Evolutionary conservation across 1,140 invertebrate genomes (phyloP).

Genomic region (Diorhabda sublineata): DNA sequence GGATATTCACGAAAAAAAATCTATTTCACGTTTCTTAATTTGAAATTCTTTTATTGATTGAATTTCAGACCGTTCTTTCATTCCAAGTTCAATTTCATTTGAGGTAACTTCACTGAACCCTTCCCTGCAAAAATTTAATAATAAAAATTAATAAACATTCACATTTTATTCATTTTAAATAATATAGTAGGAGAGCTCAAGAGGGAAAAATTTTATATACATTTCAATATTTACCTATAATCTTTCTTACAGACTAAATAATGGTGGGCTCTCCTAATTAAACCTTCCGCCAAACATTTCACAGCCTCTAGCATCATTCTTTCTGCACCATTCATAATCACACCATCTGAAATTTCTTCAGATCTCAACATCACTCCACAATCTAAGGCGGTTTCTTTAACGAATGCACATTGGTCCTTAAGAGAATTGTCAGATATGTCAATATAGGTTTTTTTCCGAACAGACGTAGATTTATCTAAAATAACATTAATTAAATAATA

Average conservation of each 20-base stretch:
- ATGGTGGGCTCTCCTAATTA: slow-evolving; percentile 36
- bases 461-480: slow-evolving; percentile 1
- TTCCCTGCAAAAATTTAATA: slow-evolving; percentile 22
- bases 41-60: slow-evolving; percentile 23
- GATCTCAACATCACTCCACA: slow-evolving; percentile 37
- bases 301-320: slow-evolving; percentile 37
- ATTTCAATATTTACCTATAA: slow-evolving; percentile 25
- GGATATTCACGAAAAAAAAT: slow-evolving; percentile 28
- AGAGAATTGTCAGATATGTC: slow-evolving; percentile 29
- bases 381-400: slow-evolving; percentile 37
- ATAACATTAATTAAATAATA: not conserved
- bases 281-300: slow-evolving; percentile 38
- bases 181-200: no score
- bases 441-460: not conserved
- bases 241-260: slow-evolving; percentile 25
- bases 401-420: slow-evolving; percentile 29
- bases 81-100: slow-evolving; percentile 21
- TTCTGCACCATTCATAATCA: slow-evolving; percentile 35
- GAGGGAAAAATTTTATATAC: no score
- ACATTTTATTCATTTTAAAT: no score
- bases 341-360: slow-evolving; percentile 34
- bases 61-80: slow-evolving; percentile 29
- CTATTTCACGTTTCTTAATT: slow-evolving; percentile 21
- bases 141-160: no score
- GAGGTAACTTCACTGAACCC: slow-evolving; percentile 19